Conservation (phyloP, 1,140 invertebrate genomes). For the Drosophila biarmipes region DNA sequence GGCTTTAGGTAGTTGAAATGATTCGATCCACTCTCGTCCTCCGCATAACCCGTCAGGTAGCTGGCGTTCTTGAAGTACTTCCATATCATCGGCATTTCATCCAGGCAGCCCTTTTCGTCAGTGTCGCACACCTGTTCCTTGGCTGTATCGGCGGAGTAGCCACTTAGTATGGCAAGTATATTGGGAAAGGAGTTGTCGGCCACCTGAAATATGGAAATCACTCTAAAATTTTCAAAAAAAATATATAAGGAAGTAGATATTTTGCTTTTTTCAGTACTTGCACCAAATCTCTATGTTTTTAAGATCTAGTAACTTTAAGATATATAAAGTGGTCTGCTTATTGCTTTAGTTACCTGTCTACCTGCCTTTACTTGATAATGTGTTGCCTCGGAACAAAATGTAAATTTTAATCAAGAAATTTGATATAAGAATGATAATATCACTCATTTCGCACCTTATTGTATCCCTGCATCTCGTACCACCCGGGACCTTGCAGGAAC, state of each 20-base stretch:
- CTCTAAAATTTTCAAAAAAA: too few species aligned
- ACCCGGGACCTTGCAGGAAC: constrained; percentile 33
- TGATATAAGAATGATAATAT: too few species aligned
- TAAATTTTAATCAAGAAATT: too few species aligned
- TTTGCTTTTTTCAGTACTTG: too few species aligned
- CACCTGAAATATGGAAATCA: constrained; percentile 75
- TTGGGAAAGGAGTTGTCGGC: constrained; percentile 93
- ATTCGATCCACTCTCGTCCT: constrained; percentile 90
- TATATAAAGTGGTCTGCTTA: too few species aligned
- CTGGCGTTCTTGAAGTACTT: constrained; percentile 89
- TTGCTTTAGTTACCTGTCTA: too few species aligned
- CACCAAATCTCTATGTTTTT: too few species aligned
- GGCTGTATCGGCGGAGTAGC: constrained; percentile 85
- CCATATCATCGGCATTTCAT: constrained; percentile 92
- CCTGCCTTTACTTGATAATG: too few species aligned
- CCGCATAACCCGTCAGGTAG: constrained; percentile 91
- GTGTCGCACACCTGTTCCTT: constrained; percentile 85
- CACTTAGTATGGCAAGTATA: constrained; percentile 90
- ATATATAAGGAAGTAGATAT: too few species aligned
- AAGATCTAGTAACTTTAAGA: too few species aligned
- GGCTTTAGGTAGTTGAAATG: constrained; percentile 92
- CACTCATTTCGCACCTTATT: constrained; percentile 44
- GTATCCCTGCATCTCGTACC: constrained; percentile 68
- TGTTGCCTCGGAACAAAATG: too few species aligned
- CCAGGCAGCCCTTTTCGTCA: constrained; percentile 84